Percentiles rank a stretch among this genome's conserved stretches.
phyloP scores from a whole-genome alignment of 2,888 invertebrate species.

The Notodonta ziczac region DNA sequence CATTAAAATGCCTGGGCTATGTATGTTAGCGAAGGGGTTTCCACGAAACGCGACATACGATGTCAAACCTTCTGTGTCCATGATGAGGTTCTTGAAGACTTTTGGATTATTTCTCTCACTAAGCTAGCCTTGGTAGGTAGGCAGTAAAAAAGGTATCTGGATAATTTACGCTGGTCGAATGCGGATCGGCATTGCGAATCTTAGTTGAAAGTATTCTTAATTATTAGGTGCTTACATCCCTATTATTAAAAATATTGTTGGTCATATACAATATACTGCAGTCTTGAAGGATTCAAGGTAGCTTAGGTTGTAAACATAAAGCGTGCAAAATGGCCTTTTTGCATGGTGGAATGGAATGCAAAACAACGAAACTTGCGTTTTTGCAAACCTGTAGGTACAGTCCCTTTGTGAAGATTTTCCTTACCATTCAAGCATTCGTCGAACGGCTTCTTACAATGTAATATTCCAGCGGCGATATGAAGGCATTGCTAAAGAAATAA shows the following conservation, averaged over 20 bases:
- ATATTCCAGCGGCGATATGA: slow-evolving; percentile 32
- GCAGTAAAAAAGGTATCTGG: no score
- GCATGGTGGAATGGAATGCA: background rate
- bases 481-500: slow-evolving; percentile 56
- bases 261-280: no score
- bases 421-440: background rate
- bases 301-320: background rate
- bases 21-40: slow-evolving; percentile 35
- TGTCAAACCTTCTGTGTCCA: slow-evolving; percentile 36
- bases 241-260: no score
- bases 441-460: slow-evolving; percentile 23
- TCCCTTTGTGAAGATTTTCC: background rate
- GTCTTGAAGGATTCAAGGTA: no score
- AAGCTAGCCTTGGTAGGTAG: no score
- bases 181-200: no score
- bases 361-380: background rate
- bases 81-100: background rate
- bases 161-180: no score
- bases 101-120: no score
- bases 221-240: no score
- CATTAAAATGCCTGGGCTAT: slow-evolving; percentile 64
- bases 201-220: no score
- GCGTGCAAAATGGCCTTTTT: background rate
- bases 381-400: background rate
- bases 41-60: slow-evolving; percentile 47